These are phyloP conservation scores for Hymenochirus boettgeri DNA, from an alignment of 2,113 vertebrate species.

Conservation along the genomic window DNA sequence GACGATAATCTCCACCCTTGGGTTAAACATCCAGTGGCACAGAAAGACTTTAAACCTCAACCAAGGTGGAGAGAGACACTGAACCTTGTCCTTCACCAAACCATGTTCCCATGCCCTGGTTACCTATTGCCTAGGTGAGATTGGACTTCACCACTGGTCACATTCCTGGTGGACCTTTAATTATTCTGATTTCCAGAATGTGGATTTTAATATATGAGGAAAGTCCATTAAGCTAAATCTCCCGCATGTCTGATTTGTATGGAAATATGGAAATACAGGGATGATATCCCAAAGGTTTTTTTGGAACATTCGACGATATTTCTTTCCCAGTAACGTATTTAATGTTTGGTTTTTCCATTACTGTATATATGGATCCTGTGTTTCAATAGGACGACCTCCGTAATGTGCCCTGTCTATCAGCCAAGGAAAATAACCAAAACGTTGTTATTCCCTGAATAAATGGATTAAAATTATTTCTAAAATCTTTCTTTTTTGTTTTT, in stretches of 20 bases:
- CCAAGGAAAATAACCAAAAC: no score
- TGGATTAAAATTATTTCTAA: no score
- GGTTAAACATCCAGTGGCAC: neutral
- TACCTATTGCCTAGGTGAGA: neutral
- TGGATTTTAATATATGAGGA: constrained; percentile 28
- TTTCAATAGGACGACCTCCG: no score
- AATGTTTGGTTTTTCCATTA: no score
- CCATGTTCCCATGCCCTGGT: neutral
- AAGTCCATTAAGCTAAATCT: constrained; percentile 1
- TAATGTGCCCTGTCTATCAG: no score
- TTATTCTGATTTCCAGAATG: constrained; percentile 18
- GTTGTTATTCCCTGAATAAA: no score
- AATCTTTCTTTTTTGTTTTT: no score
- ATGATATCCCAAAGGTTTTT: constrained; percentile 26
- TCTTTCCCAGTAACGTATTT: neutral
- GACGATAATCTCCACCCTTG: no score
- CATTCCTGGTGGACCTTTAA: neutral
- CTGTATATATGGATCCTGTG: no score
- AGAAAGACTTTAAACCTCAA: neutral
- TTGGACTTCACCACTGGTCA: neutral
- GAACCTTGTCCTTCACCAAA: neutral
- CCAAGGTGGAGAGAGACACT: neutral
- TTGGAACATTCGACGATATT: constrained; percentile 26
- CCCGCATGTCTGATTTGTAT: neutral
- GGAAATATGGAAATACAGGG: constrained; percentile 13